Base-by-base conservation (phyloP, 2,797 vertebrate species). In the Gastrophryne carolinensis region DNA sequence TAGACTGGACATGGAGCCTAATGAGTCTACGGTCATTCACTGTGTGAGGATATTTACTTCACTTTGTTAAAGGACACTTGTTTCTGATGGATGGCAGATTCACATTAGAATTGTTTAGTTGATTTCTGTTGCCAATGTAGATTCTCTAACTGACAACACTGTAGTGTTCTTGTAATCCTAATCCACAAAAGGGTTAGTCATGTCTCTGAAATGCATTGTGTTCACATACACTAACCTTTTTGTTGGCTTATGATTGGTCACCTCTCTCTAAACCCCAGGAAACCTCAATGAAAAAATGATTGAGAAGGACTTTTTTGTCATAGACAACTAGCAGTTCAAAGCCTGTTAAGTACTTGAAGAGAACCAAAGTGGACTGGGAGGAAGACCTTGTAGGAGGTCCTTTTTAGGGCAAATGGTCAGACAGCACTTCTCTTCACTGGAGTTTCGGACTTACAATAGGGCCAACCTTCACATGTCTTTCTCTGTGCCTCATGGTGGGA, bases 141-240 rank as follows among this genome's bases (percentile, higher is more conserved):
- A 37, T 53, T 61, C 65, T 37, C 2, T 61, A 30, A 70, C 57
- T 81, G 75, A 81, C 80, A 78, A 37, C 24, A 29, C 80, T 79
- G 53, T 77, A 82, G 78, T 84, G 83, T 83, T 84, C 71, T 83
- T 76, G 80, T 79, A 82, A 80, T 83, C 80, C 75, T 81, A 82
- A 82, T 73, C 64, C 72, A 85, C 83, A 88, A 88, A 91, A 84
- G 72, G 21, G 72, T 86, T 82, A 83, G 86, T 88, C 81, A 82
- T 72, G 70, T 60, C 50, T 86, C 73, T 82, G 29, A 73, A 13
- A 53, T 39, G 62, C 67, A 30, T 82, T 82, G 58, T 86, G 81
- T 82, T 80, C 76, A 69, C 77, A 85, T 80, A 90, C 84, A 86
- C 82, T 75, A 23, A 82, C 73, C 83, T 82, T 86, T 83, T 89